phyloP scores from a whole-genome alignment of 2,113 vertebrate genomes.

The Caranx ignobilis region DNA sequence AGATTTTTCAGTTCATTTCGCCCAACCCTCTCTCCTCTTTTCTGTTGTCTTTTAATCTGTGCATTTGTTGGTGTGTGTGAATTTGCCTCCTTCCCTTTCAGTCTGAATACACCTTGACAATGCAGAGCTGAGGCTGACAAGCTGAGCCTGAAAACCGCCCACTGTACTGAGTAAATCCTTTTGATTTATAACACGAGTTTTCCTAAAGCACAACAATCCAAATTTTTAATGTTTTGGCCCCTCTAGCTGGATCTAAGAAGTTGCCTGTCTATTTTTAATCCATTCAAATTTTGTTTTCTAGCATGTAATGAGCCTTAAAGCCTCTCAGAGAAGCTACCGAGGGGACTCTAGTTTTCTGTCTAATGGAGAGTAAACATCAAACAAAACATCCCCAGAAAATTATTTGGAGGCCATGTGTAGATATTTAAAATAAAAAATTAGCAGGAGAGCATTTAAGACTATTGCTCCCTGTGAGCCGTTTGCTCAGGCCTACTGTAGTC shows the following conservation, averaged over 20 bases:
- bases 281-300: slow-evolving; percentile 44
- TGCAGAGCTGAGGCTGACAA: not conserved
- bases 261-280: slow-evolving; percentile 39
- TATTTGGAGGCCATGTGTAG: slow-evolving; percentile 23
- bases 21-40: not conserved
- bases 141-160: not conserved
- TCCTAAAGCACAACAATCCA: not conserved
- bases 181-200: not conserved
- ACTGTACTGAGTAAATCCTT: slow-evolving; percentile 4
- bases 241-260: slow-evolving; percentile 11
- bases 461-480: slow-evolving; percentile 56
- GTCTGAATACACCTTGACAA: not conserved
- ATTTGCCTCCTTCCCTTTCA: not conserved
- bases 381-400: slow-evolving; percentile 37
- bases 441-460: slow-evolving; percentile 44
- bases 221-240: not conserved
- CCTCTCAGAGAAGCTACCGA: slow-evolving; percentile 13
- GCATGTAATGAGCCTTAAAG: slow-evolving; percentile 38
- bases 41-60: not conserved
- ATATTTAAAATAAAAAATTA: slow-evolving; percentile 51
- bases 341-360: slow-evolving; percentile 47
- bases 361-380: slow-evolving; percentile 55
- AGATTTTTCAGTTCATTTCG: not conserved
- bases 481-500: slow-evolving; percentile 41
- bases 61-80: not conserved